These are phyloP conservation scores for Schizotus pectinicornis DNA, from an alignment of 2,888 invertebrate species.

Conservation along the genomic window DNA sequence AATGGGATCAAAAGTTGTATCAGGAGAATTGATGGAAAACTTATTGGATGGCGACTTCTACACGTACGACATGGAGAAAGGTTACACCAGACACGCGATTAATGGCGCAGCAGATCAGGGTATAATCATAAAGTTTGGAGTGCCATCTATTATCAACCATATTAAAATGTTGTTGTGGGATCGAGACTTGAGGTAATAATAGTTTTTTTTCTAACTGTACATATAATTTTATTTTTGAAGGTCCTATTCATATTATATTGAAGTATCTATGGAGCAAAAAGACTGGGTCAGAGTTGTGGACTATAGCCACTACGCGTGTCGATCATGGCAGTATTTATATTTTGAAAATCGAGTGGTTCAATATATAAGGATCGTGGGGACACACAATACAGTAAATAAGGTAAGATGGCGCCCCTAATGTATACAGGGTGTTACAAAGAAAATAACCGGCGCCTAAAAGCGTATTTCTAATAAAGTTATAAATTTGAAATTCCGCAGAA, in stretches of 20 bases:
- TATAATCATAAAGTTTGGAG: constrained; percentile 83
- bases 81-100: constrained; percentile 66
- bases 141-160: constrained; percentile 91
- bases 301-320: constrained; percentile 89
- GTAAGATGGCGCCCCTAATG: too few species aligned
- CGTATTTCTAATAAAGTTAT: too few species aligned
- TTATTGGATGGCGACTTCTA: constrained; percentile 88
- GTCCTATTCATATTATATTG: constrained; percentile 89
- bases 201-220: constrained; percentile 12
- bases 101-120: constrained; percentile 69
- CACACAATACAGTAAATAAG: constrained; percentile 94
- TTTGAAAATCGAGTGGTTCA: constrained; percentile 89
- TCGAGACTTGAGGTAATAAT: constrained; percentile 82
- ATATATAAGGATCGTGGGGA: constrained; percentile 83
- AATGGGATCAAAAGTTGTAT: constrained; percentile 83
- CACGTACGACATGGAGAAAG: constrained; percentile 92
- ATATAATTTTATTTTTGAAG: constrained; percentile 56
- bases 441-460: too few species aligned
- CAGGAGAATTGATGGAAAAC: constrained; percentile 88
- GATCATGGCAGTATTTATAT: constrained; percentile 96
- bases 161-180: constrained; percentile 94
- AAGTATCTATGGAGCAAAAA: constrained; percentile 93
- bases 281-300: constrained; percentile 96
- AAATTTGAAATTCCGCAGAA: too few species aligned
- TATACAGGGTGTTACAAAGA: too few species aligned